Conservation (phyloP, 2,113 vertebrate species). For the Poeciliopsis prolifica region DNA sequence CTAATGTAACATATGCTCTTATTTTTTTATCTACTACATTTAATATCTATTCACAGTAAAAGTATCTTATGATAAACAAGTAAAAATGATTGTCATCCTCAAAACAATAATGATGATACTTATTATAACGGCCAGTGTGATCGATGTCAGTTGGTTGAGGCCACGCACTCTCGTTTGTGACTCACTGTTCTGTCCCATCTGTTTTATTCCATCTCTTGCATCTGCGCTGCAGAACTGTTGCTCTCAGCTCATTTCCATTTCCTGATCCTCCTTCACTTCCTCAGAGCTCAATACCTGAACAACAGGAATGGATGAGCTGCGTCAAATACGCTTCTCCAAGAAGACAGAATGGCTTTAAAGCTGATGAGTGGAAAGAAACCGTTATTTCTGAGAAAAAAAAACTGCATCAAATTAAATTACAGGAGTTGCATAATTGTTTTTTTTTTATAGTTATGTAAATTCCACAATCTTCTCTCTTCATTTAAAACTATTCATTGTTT, state of each 20-base stretch:
- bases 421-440: not conserved
- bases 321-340: constrained; percentile 6
- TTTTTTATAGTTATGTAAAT: not conserved
- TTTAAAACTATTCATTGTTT: no score
- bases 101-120: not conserved
- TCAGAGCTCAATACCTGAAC: constrained; percentile 49
- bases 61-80: no score
- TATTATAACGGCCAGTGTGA: not conserved
- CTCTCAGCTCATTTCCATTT: constrained; percentile 34
- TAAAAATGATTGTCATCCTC: not conserved
- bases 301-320: constrained; percentile 23
- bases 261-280: constrained; percentile 29
- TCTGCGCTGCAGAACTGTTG: constrained; percentile 34
- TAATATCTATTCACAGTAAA: no score
- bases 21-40: no score
- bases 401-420: no score
- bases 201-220: constrained; percentile 18
- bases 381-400: no score
- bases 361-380: no score
- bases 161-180: constrained; percentile 20
- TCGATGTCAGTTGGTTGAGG: not conserved
- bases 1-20: no score
- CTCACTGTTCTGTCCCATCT: constrained; percentile 8
- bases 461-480: no score
- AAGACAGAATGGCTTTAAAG: not conserved